phyloP scores from a whole-genome alignment of 2,797 vertebrate genomes.

The Danio albolineatus region DNA sequence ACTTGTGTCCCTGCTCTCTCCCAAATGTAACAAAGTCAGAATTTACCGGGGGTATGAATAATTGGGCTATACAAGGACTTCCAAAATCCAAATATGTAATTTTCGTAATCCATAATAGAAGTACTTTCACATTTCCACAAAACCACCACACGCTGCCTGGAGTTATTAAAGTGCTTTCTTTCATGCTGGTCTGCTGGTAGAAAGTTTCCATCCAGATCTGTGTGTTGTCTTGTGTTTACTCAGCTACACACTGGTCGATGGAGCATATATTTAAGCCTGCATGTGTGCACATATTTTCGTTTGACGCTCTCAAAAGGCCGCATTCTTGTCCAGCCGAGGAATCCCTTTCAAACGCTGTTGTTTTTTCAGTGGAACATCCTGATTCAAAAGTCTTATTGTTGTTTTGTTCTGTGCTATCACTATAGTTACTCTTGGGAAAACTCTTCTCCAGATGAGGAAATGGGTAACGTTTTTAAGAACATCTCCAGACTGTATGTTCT shows the following conservation, averaged over 20 bases:
- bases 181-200: neutral
- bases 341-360: conserved; percentile 38
- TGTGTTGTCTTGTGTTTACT: conserved; percentile 10
- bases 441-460: conserved; percentile 75
- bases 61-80: no score
- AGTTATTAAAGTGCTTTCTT: conserved; percentile 25
- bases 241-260: neutral
- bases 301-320: conserved; percentile 19
- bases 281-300: conserved; percentile 47
- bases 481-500: conserved; percentile 74
- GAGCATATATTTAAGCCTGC: neutral
- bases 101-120: no score
- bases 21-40: no score
- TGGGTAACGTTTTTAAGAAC: conserved; percentile 71
- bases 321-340: conserved; percentile 36
- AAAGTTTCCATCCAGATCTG: neutral
- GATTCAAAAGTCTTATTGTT: conserved; percentile 13
- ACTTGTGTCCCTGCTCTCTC: no score
- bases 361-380: conserved; percentile 33
- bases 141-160: no score
- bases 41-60: no score
- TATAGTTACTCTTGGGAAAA: conserved; percentile 66
- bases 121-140: no score
- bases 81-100: no score
- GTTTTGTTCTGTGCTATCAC: conserved; percentile 49